These are phyloP conservation scores for Eupithecia dodoneata DNA, from an alignment of 2,888 invertebrate species.

Conservation along the genomic window DNA sequence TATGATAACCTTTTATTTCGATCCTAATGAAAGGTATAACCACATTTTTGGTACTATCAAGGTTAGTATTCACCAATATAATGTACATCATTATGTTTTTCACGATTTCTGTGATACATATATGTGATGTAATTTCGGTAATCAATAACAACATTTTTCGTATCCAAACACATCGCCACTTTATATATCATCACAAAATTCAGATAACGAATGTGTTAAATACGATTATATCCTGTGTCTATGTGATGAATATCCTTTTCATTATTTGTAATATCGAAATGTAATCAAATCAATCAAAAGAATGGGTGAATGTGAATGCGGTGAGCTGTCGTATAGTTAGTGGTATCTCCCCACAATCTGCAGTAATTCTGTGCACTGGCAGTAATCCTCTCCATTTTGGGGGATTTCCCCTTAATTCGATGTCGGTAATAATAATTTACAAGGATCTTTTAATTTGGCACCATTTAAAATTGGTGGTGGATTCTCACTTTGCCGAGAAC, in stretches of 20 bases:
- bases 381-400: constrained; percentile 64
- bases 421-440: constrained; percentile 25
- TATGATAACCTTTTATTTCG: not conserved
- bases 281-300: constrained; percentile 51
- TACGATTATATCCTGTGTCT: not conserved
- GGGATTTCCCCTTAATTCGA: constrained; percentile 42
- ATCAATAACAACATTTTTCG: not conserved
- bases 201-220: not conserved
- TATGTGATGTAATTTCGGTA: too few relatives aligned
- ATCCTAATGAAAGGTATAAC: not conserved
- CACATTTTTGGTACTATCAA: not conserved
- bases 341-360: constrained; percentile 63
- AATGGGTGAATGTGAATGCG: constrained; percentile 52
- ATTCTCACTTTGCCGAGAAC: not conserved
- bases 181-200: not conserved
- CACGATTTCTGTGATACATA: not conserved
- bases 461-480: not conserved
- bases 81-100: not conserved
- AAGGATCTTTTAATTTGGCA: constrained; percentile 19
- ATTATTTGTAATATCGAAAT: constrained; percentile 27
- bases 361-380: constrained; percentile 47
- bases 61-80: not conserved
- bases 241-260: not conserved
- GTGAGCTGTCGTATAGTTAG: constrained; percentile 55
- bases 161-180: not conserved